Evolutionary conservation across 2,888 invertebrate genomes (phyloP), one percentile per base, ranked within the genome.

Genomic region (Ganaspis brasiliensis): DNA sequence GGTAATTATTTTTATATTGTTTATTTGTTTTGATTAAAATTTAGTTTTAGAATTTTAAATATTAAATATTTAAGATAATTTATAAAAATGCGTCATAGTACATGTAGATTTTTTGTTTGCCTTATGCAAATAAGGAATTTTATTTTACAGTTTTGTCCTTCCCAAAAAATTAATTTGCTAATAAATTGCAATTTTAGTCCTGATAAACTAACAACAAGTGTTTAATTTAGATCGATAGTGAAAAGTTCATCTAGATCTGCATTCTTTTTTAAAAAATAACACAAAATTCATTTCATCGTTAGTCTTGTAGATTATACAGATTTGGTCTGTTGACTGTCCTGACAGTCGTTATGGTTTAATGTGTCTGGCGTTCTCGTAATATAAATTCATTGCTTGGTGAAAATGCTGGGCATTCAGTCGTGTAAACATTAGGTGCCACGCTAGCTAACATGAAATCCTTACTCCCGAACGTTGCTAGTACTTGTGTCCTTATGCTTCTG

Each of bases 321-420:
- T 82, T 79, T 74, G 82, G 83, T 79, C 81, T 81, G 79, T 75
- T 82, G 85, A 81, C 81, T 79, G 80, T 82, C 82, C 83, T 82
- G 77, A 77, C 76, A 81, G 87, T 86, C 85, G 87, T 87, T 88
- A 87, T 84, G 86, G 63, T 40, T 63, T 40, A 63, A 63, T 21
- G 31, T 12, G n/a, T 63, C 37, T 1, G 14, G 19, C 21, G 37
- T 21, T 19, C 10, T 21, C 40, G 45, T n/a, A 21, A n/a, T 45
- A 24, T n/a, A 21, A 9, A 67, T 67, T 67, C 24, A 67, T 45
- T 67, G 24, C 45, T n/a, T 67, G 16, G 14, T 45, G 45, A 45
- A 67, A 45, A n/a, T 24, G 45, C 19, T 19, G 63, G 24, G 14
- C 9, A 67, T 67, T 67, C 63, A 9, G 5, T 67, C 45, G 40